Conservation (phyloP, 2,888 invertebrate genomes). For the Eledone cirrhosa region DNA sequence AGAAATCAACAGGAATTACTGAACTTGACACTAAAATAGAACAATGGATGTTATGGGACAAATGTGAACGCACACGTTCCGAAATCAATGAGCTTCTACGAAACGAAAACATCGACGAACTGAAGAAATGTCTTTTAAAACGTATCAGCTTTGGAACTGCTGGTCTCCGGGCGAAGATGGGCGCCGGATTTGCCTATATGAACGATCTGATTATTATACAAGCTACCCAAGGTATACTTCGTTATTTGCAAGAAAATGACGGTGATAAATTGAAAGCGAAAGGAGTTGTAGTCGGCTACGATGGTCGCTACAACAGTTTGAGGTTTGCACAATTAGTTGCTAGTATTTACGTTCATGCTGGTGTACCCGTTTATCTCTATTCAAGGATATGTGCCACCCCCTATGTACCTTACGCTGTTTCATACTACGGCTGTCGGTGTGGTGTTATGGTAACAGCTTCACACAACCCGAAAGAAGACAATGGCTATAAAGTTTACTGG, state of each 20-base stretch:
- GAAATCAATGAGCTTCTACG: slow-evolving; percentile 75
- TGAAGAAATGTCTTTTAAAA: slow-evolving; percentile 75
- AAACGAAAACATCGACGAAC: slow-evolving; percentile 71
- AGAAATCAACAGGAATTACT: neutral
- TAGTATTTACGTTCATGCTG: slow-evolving; percentile 79
- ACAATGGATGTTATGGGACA: slow-evolving; percentile 20
- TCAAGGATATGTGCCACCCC: slow-evolving; percentile 88
- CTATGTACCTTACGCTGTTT: slow-evolving; percentile 87
- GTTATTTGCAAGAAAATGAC: slow-evolving; percentile 75
- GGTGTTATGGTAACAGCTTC: slow-evolving; percentile 96
- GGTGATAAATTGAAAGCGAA: slow-evolving; percentile 72
- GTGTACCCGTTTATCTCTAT: slow-evolving; percentile 84
- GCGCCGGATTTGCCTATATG: slow-evolving; percentile 90
- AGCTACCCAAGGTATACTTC: slow-evolving; percentile 83
- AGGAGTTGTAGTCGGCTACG: slow-evolving; percentile 89
- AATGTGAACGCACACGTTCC: slow-evolving; percentile 71
- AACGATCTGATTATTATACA: slow-evolving; percentile 94
- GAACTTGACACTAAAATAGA: neutral
- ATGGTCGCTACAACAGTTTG: slow-evolving; percentile 90
- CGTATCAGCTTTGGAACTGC: slow-evolving; percentile 91
- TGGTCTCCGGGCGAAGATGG: slow-evolving; percentile 89
- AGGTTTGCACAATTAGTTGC: slow-evolving; percentile 91
- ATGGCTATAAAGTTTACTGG: slow-evolving; percentile 97
- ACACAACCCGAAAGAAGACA: slow-evolving; percentile 94
- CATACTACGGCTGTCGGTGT: slow-evolving; percentile 77